Conservation (phyloP, 2,797 vertebrate species). For the Enteromius mattozi region DNA sequence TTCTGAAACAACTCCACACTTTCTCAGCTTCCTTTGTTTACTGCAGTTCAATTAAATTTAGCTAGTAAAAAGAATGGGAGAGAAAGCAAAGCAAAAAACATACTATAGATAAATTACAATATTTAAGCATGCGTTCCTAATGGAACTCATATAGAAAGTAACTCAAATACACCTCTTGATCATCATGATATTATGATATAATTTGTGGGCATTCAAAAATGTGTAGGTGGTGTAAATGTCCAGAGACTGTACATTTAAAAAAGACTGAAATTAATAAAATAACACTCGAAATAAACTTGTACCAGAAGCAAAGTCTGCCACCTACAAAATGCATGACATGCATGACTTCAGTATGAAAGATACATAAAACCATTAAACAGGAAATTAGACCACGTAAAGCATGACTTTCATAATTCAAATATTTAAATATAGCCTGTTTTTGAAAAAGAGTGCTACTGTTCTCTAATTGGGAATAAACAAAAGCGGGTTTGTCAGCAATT, state of each 20-base stretch:
- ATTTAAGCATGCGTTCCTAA: not conserved
- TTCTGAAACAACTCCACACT: not conserved
- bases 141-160: not conserved
- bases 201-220: not conserved
- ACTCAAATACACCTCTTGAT: not conserved
- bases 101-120: too few species aligned
- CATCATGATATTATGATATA: not conserved
- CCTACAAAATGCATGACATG: not conserved
- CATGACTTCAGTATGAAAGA: not conserved
- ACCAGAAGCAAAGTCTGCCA: not conserved
- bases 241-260: not conserved
- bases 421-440: not conserved
- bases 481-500: conserved; percentile 45
- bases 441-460: not conserved
- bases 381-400: not conserved
- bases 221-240: not conserved
- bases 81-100: not conserved
- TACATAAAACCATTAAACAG: not conserved
- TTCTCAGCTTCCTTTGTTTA: not conserved
- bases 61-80: not conserved
- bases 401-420: not conserved
- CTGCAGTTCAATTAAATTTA: not conserved
- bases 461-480: conserved; percentile 46
- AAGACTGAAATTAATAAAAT: not conserved
- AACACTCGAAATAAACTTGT: not conserved